Percentiles rank a stretch among this genome's conserved stretches.
These are phyloP conservation scores for Athene cunicularia DNA, from an alignment of 2,113 vertebrate genomes.

Conservation along the genomic window DNA sequence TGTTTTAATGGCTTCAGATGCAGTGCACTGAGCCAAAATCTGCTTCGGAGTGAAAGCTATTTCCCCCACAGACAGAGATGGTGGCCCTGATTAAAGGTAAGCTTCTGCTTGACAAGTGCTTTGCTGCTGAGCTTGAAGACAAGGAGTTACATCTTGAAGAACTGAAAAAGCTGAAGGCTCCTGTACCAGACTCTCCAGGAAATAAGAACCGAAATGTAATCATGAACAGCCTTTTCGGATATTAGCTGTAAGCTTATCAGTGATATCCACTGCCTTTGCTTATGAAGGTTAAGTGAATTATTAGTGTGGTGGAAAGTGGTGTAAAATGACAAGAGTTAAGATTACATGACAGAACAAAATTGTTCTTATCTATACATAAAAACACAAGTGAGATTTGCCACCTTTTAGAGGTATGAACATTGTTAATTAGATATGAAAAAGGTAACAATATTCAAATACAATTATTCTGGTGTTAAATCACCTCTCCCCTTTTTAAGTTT, in stretches of 20 bases:
- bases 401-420: not conserved
- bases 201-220: not conserved
- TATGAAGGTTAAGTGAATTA: not conserved
- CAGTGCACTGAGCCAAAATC: not conserved
- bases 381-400: not conserved
- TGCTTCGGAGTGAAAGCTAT: not conserved
- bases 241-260: not conserved
- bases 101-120: not conserved
- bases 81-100: not conserved
- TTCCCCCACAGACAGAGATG: not conserved
- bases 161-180: not conserved
- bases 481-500: not conserved
- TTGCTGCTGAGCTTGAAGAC: not conserved
- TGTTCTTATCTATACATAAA: not conserved
- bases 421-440: not conserved
- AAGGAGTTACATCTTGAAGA: not conserved
- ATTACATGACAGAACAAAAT: not conserved
- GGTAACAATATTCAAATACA: not conserved
- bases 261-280: not conserved
- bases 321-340: not conserved
- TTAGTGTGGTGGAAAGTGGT: not conserved
- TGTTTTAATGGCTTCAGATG: slow-evolving; percentile 28
- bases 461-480: not conserved
- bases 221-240: not conserved
- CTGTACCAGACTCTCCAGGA: not conserved